Conservation (phyloP, 2,888 invertebrate genomes). For the Zeuzera pyrina region DNA sequence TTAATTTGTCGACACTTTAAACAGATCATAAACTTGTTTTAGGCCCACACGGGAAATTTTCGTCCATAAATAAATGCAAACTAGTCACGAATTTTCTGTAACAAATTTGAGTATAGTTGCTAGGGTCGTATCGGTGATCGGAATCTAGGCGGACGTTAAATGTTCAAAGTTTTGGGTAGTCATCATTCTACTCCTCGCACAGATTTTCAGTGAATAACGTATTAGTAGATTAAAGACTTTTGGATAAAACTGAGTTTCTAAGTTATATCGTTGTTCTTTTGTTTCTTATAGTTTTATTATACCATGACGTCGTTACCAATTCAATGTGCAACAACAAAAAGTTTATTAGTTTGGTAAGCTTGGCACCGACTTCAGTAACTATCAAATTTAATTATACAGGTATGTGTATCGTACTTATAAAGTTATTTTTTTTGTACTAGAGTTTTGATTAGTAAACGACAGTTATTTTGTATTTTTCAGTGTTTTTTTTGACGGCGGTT, state of each 20-base stretch:
- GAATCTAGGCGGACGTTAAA: slow-evolving; percentile 7
- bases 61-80: slow-evolving; percentile 11
- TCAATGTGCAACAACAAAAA: too few species aligned
- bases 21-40: slow-evolving; percentile 1
- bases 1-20: slow-evolving; percentile 4
- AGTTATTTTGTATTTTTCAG: too few species aligned
- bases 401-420: too few species aligned
- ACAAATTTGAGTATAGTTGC: slow-evolving; percentile 1
- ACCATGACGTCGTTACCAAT: too few species aligned
- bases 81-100: slow-evolving; percentile 5
- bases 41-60: slow-evolving; percentile 8
- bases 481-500: too few species aligned
- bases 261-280: too few species aligned
- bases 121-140: slow-evolving; percentile 10
- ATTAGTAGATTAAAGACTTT: neutral
- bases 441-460: too few species aligned
- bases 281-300: too few species aligned
- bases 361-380: too few species aligned
- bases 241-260: neutral
- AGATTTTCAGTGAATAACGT: neutral
- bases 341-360: too few species aligned
- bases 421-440: too few species aligned
- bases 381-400: too few species aligned
- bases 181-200: slow-evolving; percentile 1
- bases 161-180: slow-evolving; percentile 8